phyloP scores from a whole-genome alignment of 1,140 invertebrate species.

The Papilio polyxenes region DNA sequence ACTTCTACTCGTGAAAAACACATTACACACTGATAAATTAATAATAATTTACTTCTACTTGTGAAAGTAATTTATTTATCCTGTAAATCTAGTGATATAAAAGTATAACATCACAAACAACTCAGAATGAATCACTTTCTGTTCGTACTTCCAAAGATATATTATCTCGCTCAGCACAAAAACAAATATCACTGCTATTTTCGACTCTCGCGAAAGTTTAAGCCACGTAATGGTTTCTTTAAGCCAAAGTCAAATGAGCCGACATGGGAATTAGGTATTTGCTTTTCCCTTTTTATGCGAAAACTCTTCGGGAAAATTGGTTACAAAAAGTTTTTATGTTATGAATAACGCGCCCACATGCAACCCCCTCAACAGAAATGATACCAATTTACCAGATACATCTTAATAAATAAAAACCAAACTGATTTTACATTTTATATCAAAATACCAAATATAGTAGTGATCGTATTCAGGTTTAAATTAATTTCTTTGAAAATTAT shows the following conservation, averaged over 20 bases:
- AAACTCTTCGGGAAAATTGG: slow-evolving; percentile 14
- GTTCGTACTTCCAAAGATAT: neutral
- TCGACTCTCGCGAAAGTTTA: slow-evolving; percentile 17
- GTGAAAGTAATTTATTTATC: slow-evolving; percentile 3
- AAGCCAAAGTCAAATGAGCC: slow-evolving; percentile 25
- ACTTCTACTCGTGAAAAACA: no score
- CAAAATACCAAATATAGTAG: neutral
- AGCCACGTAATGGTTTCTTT: slow-evolving; percentile 24
- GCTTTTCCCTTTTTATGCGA: slow-evolving; percentile 18
- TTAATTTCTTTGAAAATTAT: no score
- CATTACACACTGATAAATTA: no score
- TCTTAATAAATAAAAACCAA: neutral
- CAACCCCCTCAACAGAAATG: neutral
- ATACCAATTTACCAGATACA: neutral
- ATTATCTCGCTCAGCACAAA: neutral
- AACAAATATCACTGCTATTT: slow-evolving; percentile 24
- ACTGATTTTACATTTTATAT: neutral
- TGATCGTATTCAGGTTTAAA: no score
- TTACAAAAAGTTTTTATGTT: slow-evolving; percentile 21
- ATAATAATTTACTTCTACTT: neutral
- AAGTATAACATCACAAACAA: slow-evolving; percentile 17
- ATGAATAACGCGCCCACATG: neutral
- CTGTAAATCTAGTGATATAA: neutral
- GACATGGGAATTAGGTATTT: slow-evolving; percentile 22
- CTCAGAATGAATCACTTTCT: slow-evolving; percentile 10